Base-by-base conservation (phyloP, 2,888 invertebrate species). In the Microchrysa polita region DNA sequence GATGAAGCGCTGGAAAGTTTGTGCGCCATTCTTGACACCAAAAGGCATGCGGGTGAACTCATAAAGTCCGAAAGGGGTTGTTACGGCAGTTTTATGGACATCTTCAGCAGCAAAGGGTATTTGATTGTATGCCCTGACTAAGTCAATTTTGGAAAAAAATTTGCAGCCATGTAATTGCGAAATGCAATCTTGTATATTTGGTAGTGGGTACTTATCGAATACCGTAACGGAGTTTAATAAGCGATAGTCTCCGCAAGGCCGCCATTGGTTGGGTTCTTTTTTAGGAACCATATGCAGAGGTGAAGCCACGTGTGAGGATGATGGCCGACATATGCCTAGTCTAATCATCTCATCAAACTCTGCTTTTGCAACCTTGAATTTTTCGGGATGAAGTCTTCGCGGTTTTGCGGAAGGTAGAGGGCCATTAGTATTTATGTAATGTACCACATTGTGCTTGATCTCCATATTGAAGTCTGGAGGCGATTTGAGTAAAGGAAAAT, bases 301-400 rank as follows among this genome's bases (percentile, higher is more conserved):
- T n/a, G 71, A 73, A 12, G 69, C 73, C n/a, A 48, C 63, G 1
- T 65, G 57, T 10, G 74, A 74, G 5, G 69, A 48, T 7, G 69
- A 76, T 0, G 73, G 67, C 7, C 74, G n/a, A 42, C 74, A 76
- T 53, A 76, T 71, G 7, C 74, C 73, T n/a, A 74, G 23, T 9
- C 67, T 5, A 10, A 74, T 1, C 75, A 75, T 67, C 12, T 71
- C 27, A 14, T 73, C 65, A 40, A 73, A 75, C 14, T 73, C 67
- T 40, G 60, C 73, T 75, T 76, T 63, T 75, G 77, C 74, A 73
- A 76, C 65, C 74, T 76, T 77, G 61, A 63, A 59, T 71, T 67
- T 77, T 60, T 74, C 69, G 40, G 67, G 67, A 9, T 74, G 72
- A 73, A 74, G 74, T 67, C 76, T 74, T 69, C 73, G 60, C 60